Evolutionary conservation across 2,113 vertebrate genomes (phyloP).

Genomic region (Oxygymnocypris stewartii): DNA sequence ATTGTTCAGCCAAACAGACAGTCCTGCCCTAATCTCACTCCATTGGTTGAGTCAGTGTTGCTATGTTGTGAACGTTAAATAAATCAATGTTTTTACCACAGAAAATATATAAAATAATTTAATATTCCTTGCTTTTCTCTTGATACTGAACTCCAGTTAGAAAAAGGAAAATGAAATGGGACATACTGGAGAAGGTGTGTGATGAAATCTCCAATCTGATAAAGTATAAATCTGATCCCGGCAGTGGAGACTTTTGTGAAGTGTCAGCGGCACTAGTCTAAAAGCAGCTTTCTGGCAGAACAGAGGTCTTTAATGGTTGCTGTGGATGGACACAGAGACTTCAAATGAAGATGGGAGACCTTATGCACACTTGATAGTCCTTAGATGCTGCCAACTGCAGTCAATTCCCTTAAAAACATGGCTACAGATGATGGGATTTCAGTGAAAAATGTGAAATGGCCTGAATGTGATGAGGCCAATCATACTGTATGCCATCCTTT

Average conservation of each 20-base stretch:
- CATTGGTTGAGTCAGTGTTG: background rate
- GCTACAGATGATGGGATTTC: background rate
- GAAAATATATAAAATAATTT: background rate
- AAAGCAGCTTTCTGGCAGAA: background rate
- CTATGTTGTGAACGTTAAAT: background rate
- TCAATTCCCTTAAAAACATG: background rate
- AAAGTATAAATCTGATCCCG: background rate
- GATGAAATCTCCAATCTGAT: background rate
- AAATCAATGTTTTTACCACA: background rate
- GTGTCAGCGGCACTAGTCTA: background rate
- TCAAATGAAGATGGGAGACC: background rate
- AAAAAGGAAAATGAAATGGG: background rate
- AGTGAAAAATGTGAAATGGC: background rate
- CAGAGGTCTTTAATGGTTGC: background rate
- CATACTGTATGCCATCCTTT: no score
- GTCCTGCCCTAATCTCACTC: background rate
- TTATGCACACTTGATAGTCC: background rate
- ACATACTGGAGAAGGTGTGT: background rate
- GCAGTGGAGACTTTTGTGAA: background rate
- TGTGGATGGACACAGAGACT: background rate
- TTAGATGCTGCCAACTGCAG: background rate
- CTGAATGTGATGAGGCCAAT: background rate
- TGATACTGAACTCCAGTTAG: background rate
- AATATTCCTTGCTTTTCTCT: background rate
- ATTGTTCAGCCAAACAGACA: background rate